Percentiles rank a stretch among this genome's conserved stretches.
These are phyloP conservation scores for Margarornis squamiger DNA, from an alignment of 2,797 vertebrate genomes.

Conservation along the genomic window DNA sequence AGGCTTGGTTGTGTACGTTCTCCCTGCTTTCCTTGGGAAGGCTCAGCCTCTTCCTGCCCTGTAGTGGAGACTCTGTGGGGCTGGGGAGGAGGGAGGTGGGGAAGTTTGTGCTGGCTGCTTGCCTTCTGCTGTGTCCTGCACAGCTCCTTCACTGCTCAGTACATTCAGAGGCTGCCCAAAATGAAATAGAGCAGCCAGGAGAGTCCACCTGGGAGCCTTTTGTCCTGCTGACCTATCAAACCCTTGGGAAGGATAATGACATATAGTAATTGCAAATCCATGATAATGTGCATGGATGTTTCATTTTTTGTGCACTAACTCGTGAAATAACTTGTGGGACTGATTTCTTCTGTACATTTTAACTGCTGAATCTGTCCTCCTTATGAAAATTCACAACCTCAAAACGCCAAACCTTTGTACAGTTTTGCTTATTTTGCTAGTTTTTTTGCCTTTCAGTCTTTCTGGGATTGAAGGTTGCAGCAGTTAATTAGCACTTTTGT, in stretches of 20 bases:
- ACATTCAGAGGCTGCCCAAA: neutral
- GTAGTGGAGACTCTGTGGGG: neutral
- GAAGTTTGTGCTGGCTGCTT: neutral
- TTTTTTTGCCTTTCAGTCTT: neutral
- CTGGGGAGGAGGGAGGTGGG: accelerated
- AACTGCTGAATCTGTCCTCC: neutral
- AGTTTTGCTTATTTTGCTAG: neutral
- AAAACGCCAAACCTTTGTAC: neutral
- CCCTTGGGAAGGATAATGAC: neutral
- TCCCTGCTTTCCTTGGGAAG: neutral
- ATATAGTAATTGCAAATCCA: neutral
- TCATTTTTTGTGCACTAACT: neutral
- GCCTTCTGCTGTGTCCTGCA: neutral
- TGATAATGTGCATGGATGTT: neutral
- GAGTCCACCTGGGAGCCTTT: neutral
- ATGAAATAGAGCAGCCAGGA: neutral
- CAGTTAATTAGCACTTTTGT: neutral
- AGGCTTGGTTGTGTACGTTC: neutral
- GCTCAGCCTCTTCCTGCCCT: neutral
- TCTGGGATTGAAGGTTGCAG: neutral
- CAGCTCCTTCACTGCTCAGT: neutral
- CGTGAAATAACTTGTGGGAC: neutral
- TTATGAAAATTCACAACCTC: neutral
- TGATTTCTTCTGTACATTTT: neutral
- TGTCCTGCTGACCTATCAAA: neutral